phyloP scores from a whole-genome alignment of 2,888 invertebrate species.

The Hipparchia semele region DNA sequence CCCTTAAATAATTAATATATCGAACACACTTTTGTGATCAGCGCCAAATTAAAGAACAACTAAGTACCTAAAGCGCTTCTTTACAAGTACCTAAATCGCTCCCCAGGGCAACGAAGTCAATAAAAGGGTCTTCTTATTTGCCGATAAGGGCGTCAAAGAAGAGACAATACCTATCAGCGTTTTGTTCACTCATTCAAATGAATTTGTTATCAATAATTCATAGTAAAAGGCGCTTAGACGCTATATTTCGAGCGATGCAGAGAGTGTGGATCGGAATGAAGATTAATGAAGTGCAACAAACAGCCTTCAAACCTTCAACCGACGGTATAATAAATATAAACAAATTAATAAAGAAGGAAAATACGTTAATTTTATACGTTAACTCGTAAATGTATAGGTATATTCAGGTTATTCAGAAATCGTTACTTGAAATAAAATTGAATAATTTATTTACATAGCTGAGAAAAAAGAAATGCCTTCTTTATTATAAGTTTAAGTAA shows the following conservation, averaged over 20 bases:
- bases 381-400: too few relatives aligned
- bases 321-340: too few relatives aligned
- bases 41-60: neutral
- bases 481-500: too few relatives aligned
- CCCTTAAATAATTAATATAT: neutral
- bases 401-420: too few relatives aligned
- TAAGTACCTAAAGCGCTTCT: neutral
- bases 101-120: conserved; percentile 3
- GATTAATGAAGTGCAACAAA: too few relatives aligned
- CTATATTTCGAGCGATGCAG: neutral
- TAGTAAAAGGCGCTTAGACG: conserved; percentile 13
- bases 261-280: too few relatives aligned
- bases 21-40: neutral
- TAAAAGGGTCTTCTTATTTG: conserved; percentile 22
- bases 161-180: conserved; percentile 30
- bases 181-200: conserved; percentile 26
- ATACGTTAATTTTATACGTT: too few relatives aligned
- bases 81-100: conserved; percentile 2
- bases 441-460: too few relatives aligned
- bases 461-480: too few relatives aligned
- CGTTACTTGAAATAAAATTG: too few relatives aligned
- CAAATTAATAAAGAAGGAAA: too few relatives aligned
- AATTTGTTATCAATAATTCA: conserved; percentile 22
- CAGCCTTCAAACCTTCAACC: too few relatives aligned
- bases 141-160: conserved; percentile 28